Conservation (phyloP, 2,888 invertebrate species). For the Lasioglossum zephyrum region DNA sequence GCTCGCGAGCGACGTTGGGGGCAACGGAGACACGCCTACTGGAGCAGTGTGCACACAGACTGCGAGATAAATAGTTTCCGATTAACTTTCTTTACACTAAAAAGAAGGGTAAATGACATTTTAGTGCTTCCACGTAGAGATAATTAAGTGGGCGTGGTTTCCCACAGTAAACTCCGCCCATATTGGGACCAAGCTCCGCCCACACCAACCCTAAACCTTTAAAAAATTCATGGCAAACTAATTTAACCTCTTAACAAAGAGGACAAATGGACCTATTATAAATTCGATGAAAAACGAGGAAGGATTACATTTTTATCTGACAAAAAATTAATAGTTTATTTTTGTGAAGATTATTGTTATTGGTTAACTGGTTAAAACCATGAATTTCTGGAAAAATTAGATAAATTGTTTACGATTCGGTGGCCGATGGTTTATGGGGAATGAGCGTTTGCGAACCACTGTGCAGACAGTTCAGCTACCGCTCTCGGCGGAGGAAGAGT, state of each 20-base stretch:
- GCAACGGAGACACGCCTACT: not conserved
- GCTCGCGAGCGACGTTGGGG: not conserved
- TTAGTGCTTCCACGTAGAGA: no score
- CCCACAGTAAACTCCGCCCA: not conserved
- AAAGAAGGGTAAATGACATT: no score
- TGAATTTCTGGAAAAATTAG: not conserved
- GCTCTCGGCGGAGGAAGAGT: constrained; percentile 11
- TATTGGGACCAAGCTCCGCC: no score
- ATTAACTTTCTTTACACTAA: no score
- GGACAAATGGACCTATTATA: no score
- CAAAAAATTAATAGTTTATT: no score
- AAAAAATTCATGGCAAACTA: not conserved
- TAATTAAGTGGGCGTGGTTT: not conserved
- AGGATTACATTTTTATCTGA: no score
- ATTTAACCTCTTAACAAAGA: no score
- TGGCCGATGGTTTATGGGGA: not conserved
- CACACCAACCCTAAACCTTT: not conserved
- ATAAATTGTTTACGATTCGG: not conserved
- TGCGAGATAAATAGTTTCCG: not conserved
- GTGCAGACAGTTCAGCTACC: not conserved
- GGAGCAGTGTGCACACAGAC: not conserved
- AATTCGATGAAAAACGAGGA: no score
- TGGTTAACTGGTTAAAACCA: no score
- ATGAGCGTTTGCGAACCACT: not conserved
- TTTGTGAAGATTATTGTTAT: no score